A percentile compares a stretch with the other conserved stretches of the same genome.
Evolutionary conservation across 2,113 vertebrate genomes (phyloP).

Genomic region (Equus quagga): DNA sequence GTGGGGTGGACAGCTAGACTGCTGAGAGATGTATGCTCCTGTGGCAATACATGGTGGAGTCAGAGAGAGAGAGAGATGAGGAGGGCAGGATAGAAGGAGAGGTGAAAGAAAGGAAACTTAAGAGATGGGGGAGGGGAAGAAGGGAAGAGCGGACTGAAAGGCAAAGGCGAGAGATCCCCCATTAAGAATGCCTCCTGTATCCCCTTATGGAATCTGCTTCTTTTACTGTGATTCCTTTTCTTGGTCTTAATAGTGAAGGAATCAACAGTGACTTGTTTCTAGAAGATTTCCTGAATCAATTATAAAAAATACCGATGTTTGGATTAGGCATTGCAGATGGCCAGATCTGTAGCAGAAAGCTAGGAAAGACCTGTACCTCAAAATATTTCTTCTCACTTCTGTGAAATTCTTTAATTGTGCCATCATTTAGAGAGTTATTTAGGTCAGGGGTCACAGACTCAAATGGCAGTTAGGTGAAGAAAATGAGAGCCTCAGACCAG

Average conservation of each 20-base stretch:
- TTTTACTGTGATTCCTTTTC: background rate
- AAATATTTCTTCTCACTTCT: background rate
- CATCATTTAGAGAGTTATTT: background rate
- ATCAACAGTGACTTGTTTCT: background rate
- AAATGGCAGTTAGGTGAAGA: background rate
- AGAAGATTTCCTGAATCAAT: background rate
- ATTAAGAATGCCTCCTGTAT: fast-evolving
- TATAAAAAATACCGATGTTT: background rate
- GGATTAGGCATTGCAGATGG: background rate
- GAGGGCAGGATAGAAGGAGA: background rate
- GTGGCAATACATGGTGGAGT: background rate
- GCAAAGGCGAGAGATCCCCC: background rate
- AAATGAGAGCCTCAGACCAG: background rate
- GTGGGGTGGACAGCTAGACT: background rate
- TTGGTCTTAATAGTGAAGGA: background rate
- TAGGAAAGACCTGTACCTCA: background rate
- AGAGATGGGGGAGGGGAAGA: background rate
- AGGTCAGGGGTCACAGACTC: background rate
- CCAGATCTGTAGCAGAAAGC: background rate
- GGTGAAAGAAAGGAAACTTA: background rate
- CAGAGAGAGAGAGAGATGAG: background rate
- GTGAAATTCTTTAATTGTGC: background rate
- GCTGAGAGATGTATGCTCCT: background rate
- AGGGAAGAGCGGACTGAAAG: background rate
- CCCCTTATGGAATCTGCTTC: background rate